Evolutionary conservation across 2,797 vertebrate species (phyloP).

Genomic region (Champsocephalus esox): DNA sequence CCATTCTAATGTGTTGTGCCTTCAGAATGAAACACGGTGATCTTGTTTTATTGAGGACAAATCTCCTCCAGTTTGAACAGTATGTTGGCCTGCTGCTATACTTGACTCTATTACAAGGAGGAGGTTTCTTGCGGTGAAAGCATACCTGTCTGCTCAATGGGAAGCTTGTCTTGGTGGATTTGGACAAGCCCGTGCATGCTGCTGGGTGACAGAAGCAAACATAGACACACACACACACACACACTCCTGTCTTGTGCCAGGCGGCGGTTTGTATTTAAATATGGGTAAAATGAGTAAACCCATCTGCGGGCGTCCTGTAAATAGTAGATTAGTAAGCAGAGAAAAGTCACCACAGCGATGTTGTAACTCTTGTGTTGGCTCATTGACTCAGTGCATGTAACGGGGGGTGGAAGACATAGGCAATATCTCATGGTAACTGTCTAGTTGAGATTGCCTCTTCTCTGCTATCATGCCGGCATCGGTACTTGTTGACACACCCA

Average conservation of each 20-base stretch:
- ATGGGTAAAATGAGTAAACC: slow-evolving; percentile 67
- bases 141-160: slow-evolving; percentile 46
- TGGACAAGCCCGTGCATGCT: slow-evolving; percentile 52
- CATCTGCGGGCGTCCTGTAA: slow-evolving; percentile 70
- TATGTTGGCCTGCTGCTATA: slow-evolving; percentile 2
- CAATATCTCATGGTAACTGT: slow-evolving; percentile 51
- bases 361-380: slow-evolving; percentile 48
- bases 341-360: slow-evolving; percentile 60
- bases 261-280: slow-evolving; percentile 65
- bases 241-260: slow-evolving; percentile 51
- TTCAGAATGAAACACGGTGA: slow-evolving; percentile 16
- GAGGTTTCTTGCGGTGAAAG: slow-evolving; percentile 21
- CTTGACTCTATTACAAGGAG: slow-evolving; percentile 1
- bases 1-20: slow-evolving; percentile 18
- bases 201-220: slow-evolving; percentile 59
- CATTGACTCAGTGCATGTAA: slow-evolving; percentile 40
- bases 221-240: slow-evolving; percentile 20
- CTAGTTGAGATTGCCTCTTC: slow-evolving; percentile 44
- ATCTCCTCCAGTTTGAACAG: slow-evolving; percentile 13
- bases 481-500: slow-evolving; percentile 25
- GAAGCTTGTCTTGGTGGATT: slow-evolving; percentile 24
- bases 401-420: background rate
- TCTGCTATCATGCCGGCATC: slow-evolving; percentile 39
- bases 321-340: slow-evolving; percentile 68
- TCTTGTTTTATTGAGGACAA: slow-evolving; percentile 29